A percentile compares a stretch with the other conserved stretches of the same genome.
Conservation (phyloP, 1,140 invertebrate genomes). For the Formica exsecta region DNA sequence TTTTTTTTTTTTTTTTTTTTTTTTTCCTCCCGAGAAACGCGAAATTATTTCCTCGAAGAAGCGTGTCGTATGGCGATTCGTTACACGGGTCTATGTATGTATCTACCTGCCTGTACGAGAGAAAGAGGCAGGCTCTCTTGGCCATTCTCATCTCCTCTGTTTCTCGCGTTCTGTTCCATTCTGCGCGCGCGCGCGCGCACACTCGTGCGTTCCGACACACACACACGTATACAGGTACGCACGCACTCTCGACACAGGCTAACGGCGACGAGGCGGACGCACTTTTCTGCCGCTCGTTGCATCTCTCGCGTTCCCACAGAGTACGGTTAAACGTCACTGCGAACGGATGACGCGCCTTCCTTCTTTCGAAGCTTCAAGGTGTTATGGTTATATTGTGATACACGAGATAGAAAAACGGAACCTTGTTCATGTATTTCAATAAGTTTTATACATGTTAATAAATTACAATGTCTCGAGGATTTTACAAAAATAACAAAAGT, state of each 20-base stretch:
- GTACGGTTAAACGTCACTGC: conserved; percentile 47
- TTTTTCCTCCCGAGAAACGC: not conserved
- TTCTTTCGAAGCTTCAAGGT: not conserved
- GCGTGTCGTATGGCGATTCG: not conserved
- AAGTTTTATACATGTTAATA: too few relatives aligned
- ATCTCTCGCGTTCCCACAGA: conserved; percentile 60
- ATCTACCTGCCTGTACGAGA: not conserved
- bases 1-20: too few relatives aligned
- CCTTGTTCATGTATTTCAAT: too few relatives aligned
- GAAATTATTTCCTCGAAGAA: conserved; percentile 35
- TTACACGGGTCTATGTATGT: not conserved
- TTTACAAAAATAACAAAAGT: not conserved
- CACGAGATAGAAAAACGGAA: not conserved
- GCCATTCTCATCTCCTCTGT: not conserved
- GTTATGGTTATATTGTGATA: not conserved
- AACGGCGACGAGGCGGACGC: conserved; percentile 64
- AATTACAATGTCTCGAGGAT: not conserved
- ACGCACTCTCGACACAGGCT: not conserved
- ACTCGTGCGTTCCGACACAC: conserved; percentile 16
- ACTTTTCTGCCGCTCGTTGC: conserved; percentile 63
- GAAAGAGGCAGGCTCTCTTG: not conserved
- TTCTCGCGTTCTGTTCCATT: conserved; percentile 5
- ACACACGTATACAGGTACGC: not conserved
- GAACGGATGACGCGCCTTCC: conserved; percentile 20
- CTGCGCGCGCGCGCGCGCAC: not conserved